These are phyloP conservation scores for Busarellus nigricollis DNA, from an alignment of 2,797 vertebrate genomes.

Conservation along the genomic window DNA sequence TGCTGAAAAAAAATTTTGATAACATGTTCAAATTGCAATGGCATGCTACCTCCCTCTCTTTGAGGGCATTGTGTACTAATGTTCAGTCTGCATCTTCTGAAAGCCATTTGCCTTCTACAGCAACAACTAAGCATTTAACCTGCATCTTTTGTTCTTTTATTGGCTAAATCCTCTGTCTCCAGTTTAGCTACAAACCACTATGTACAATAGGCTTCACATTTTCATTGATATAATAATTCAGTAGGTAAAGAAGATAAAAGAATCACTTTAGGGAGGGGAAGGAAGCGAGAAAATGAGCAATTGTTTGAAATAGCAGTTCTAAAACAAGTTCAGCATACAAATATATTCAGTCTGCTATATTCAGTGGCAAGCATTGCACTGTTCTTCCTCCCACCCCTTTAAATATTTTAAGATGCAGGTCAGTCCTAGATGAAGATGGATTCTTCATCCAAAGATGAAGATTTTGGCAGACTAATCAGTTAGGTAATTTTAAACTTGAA, in stretches of 20 bases:
- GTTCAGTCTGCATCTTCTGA: background rate
- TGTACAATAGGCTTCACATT: background rate
- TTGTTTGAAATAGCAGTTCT: background rate
- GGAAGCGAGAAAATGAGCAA: background rate
- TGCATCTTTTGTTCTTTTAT: background rate
- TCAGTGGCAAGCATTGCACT: background rate
- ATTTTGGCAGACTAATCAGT: background rate
- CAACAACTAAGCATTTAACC: background rate
- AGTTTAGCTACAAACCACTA: background rate
- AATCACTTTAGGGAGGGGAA: background rate
- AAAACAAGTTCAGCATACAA: background rate
- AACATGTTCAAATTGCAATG: background rate
- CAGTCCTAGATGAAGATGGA: background rate
- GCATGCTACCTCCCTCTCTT: background rate
- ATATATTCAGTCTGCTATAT: background rate
- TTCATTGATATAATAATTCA: background rate
- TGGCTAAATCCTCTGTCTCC: background rate
- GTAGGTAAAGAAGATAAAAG: background rate
- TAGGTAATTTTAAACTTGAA: background rate
- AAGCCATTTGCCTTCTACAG: background rate
- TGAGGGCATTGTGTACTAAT: background rate
- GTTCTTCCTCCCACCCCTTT: background rate
- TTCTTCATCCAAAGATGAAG: background rate
- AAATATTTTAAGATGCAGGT: background rate
- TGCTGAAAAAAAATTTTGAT: background rate